Base-by-base conservation (phyloP, 2,797 vertebrate genomes). In the Lophotriccus pileatus region DNA sequence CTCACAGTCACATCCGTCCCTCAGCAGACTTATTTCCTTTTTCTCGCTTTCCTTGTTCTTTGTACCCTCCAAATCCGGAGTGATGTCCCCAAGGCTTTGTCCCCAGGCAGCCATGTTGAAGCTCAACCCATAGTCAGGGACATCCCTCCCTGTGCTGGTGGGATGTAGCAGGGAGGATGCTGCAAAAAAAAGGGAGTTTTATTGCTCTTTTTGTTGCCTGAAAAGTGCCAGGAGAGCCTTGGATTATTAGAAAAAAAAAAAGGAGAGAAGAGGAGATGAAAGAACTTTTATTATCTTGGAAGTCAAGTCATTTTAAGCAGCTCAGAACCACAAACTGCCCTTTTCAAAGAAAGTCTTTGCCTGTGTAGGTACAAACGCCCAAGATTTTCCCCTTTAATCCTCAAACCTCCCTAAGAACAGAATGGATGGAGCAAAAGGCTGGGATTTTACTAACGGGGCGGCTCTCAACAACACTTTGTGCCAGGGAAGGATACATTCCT, bases 371-470 rank as follows among this genome's bases (percentile, higher is more conserved):
- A 18, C 30, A 70, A 62, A 76, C 2, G 0, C 47, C 64, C 24
- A 32, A 60, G 37, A 16, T 75, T 73, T 87, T 77, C 66, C 56
- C 25, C 4, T 89, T 78, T 70, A 32, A 27, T 22, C 6, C 66
- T 66, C 43, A 16, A 10, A 34, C 34, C 12, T 46, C 43, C 58
- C 17, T 15, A 7, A 6, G 27, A 50, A 6, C 37, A 55, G 73
- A 36, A 18, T 3, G 1, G 41, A 12, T 0, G 12, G 52, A 79
- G 89, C 47, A 24, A 62, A 60, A 80, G 50, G 82, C 37, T 0
- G 0, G 47, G 64, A 41, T 76, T 43, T 58, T 30, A 43, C 2
- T 0, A 1, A 7, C 0, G 0, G 64, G 56, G 86, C 1, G 20
- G 76, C 44, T 83, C 56, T 10, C 5, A 22, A 12, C 47, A 50